Percentiles rank a stretch among this genome's conserved stretches.
Conservation (phyloP, 2,888 invertebrate genomes). For the Plebejus argus region DNA sequence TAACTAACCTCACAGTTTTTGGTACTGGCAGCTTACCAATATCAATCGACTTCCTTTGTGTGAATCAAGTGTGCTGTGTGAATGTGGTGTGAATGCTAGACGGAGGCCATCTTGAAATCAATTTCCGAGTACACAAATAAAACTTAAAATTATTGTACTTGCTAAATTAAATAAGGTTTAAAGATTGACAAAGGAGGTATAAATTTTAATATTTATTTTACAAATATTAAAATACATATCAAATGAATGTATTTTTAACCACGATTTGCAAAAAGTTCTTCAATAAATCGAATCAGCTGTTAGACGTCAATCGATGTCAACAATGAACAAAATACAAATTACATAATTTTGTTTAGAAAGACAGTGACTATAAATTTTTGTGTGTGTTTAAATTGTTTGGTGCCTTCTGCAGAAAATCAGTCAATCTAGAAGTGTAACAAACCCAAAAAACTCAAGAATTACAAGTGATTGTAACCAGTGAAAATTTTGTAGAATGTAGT, state of each 20-base stretch:
- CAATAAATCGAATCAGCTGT: constrained; percentile 80
- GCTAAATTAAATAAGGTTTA: constrained; percentile 52
- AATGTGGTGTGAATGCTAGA: constrained; percentile 47
- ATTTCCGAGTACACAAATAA: constrained; percentile 61
- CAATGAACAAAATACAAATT: constrained; percentile 75
- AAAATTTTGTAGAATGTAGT: constrained; percentile 72
- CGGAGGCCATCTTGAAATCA: constrained; percentile 71
- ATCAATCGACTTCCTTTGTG: constrained; percentile 43
- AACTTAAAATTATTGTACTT: constrained; percentile 62
- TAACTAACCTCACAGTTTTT: constrained; percentile 46
- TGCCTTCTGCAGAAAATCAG: constrained; percentile 60
- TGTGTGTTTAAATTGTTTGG: constrained; percentile 71
- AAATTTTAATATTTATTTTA: constrained; percentile 41
- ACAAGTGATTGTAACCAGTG: constrained; percentile 56
- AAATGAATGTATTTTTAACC: constrained; percentile 42
- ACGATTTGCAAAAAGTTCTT: constrained; percentile 63
- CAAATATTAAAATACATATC: constrained; percentile 35
- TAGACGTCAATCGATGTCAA: constrained; percentile 82
- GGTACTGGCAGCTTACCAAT: constrained; percentile 52
- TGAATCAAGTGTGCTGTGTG: too few relatives aligned
- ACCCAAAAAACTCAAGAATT: constrained; percentile 48
- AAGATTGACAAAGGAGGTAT: constrained; percentile 35
- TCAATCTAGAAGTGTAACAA: constrained; percentile 66
- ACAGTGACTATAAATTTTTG: constrained; percentile 73
- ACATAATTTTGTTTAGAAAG: constrained; percentile 81